These are phyloP conservation scores for Ochlodes sylvanus DNA, from an alignment of 2,888 invertebrate genomes.

Conservation along the genomic window DNA sequence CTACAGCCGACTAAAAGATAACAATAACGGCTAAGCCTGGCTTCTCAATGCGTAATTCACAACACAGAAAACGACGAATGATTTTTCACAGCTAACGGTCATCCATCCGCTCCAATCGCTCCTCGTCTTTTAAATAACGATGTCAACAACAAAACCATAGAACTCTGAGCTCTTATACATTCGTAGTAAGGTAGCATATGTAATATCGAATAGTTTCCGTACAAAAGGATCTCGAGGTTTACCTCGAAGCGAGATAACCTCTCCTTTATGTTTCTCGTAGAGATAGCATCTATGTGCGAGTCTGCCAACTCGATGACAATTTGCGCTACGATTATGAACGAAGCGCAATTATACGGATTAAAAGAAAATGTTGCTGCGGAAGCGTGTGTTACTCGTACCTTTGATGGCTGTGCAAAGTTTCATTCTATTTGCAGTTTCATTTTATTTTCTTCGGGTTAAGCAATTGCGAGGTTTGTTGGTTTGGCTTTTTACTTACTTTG, in stretches of 20 bases:
- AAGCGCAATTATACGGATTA: constrained; percentile 35
- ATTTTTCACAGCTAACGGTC: no score
- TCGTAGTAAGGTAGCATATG: constrained; percentile 28
- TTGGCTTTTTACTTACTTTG: constrained; percentile 24
- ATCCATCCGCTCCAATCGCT: no score
- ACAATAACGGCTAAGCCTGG: no score
- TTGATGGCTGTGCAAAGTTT: constrained; percentile 37
- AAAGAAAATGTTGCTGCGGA: constrained; percentile 36
- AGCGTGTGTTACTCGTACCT: constrained; percentile 31
- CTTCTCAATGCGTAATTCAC: no score
- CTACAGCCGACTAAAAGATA: no score
- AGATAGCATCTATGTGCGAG: constrained; percentile 45
- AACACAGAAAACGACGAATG: no score
- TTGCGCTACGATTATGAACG: constrained; percentile 40
- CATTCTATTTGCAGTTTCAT: constrained; percentile 37
- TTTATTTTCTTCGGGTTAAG: constrained; percentile 34
- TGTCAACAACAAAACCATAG: no score
- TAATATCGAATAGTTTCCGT: not conserved
- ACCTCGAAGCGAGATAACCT: constrained; percentile 9
- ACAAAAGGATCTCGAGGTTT: constrained; percentile 5
- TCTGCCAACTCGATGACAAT: constrained; percentile 50
- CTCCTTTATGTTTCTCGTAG: constrained; percentile 18
- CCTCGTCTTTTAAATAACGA: no score
- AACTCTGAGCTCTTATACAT: not conserved
- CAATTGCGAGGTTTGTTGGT: constrained; percentile 33